Base-by-base conservation (phyloP, 2,113 vertebrate species). In the Labrus mixtus region DNA sequence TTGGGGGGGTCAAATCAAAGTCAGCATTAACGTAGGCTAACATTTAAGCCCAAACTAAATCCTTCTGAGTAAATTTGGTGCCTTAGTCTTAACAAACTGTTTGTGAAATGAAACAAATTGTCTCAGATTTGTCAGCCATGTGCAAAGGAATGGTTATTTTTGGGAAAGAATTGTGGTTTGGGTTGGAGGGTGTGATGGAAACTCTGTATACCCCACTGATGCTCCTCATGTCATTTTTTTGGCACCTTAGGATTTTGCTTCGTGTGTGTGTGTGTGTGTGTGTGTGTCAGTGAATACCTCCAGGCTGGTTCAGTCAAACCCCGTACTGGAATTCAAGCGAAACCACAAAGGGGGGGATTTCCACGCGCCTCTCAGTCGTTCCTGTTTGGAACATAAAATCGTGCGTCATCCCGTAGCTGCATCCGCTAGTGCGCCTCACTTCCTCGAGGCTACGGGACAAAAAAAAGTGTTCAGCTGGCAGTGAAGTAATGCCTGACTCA, bases 311-410 rank as follows among this genome's bases (percentile, higher is more conserved):
- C 65, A 90, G 90, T 90, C 89, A 83, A 92, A 90, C 86, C 86
- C 79, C 64, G 74, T 69, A 79, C 89, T 89, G 89, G 91, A 89
- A 91, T 91, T 87, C 76, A 71, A 83, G 56, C 87, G 54, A 76
- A 76, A 81, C 86, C 73, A 80, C 85, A 81, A 68, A 77, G 60
- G 79, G 92, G 92, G 90, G 90, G 83, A 91, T 92, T 93, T 93
- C 92, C 92, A 92, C 85, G 88, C 81, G 89, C 86, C 78, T 86
- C 73, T 63, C 73, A 59, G 82, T 68, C 48, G 72, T 85, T 85
- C 75, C 72, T 82, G 77, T 74, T 68, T 56, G 81, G 73, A 89
- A 70, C 78, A 72, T 79, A 70, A 87, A 78, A 76, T 23, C 6
- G 78, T 91, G 89, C 72, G 84, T 92, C 91, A 92, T 82, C 56